Percentiles rank a stretch among this genome's conserved stretches.
Evolutionary conservation across 2,888 invertebrate genomes (phyloP).

Genomic region (Lymantria dispar): DNA sequence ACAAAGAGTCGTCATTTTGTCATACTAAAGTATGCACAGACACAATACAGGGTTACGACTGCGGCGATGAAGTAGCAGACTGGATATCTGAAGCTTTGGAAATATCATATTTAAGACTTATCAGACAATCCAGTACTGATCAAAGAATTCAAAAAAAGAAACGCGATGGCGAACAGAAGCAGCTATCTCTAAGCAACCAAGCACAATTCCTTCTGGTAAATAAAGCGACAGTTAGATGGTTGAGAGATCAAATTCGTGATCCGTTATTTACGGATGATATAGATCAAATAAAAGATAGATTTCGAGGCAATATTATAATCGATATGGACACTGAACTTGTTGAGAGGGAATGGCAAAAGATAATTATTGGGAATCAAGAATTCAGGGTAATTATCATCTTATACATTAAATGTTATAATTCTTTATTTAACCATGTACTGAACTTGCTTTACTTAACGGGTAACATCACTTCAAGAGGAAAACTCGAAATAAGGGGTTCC

Average conservation of each 20-base stretch:
- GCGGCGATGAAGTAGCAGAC: conserved; percentile 89
- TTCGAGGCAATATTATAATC: conserved; percentile 95
- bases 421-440: no score
- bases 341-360: conserved; percentile 87
- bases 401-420: no score
- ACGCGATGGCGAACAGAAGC: conserved; percentile 40
- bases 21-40: conserved; percentile 94
- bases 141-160: conserved; percentile 59
- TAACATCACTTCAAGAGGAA: no score
- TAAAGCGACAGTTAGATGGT: conserved; percentile 88
- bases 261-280: conserved; percentile 73
- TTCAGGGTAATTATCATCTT: conserved; percentile 81
- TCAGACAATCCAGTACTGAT: conserved; percentile 81
- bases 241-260: conserved; percentile 83
- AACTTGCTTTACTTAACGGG: no score
- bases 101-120: conserved; percentile 85
- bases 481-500: no score
- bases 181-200: conserved; percentile 88
- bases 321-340: conserved; percentile 87
- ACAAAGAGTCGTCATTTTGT: conserved; percentile 77
- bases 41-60: conserved; percentile 89
- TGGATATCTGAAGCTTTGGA: conserved; percentile 91
- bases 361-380: conserved; percentile 84
- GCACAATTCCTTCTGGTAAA: conserved; percentile 93
- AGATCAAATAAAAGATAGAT: conserved; percentile 87